A percentile compares a stretch with the other conserved stretches of the same genome.
These are phyloP conservation scores for Zoanthus gigantus DNA, from an alignment of 92 coral and sea anemone genomes.

Conservation along the genomic window DNA sequence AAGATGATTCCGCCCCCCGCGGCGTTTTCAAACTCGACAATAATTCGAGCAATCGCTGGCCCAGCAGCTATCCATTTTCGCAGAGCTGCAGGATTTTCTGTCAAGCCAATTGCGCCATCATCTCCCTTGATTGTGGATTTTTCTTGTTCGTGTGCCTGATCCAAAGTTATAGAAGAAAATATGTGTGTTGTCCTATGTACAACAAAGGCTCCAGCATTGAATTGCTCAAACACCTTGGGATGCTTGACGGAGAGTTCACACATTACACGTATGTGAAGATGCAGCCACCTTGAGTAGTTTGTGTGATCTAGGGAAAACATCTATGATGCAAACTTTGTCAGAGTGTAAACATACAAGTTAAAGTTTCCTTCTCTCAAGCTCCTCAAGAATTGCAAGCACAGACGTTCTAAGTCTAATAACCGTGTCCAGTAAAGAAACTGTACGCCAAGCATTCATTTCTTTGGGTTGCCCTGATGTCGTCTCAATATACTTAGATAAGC, in stretches of 20 bases:
- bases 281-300: conserved; percentile 14
- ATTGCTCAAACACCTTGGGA: background rate
- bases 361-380: conserved; percentile 15
- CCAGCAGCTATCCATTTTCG: conserved; percentile 28
- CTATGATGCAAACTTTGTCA: too few species aligned
- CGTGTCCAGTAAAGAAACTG: conserved; percentile 10
- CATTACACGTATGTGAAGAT: conserved; percentile 15
- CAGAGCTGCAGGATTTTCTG: conserved; percentile 44
- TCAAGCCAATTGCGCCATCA: conserved; percentile 55
- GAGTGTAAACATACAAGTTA: background rate
- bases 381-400: conserved; percentile 15
- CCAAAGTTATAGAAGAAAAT: background rate
- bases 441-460: background rate
- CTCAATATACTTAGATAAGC: conserved; percentile 23
- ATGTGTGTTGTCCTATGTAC: background rate
- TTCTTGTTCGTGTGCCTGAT: too few species aligned
- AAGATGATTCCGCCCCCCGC: background rate
- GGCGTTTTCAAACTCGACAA: conserved; percentile 19
- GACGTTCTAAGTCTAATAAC: background rate
- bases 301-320: too few species aligned
- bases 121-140: conserved; percentile 26
- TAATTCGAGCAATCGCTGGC: conserved; percentile 25
- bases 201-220: background rate
- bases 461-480: background rate
- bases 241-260: conserved; percentile 3